Evolutionary conservation across 2,113 vertebrate species (phyloP).

Genomic region (Chunga burmeisteri): DNA sequence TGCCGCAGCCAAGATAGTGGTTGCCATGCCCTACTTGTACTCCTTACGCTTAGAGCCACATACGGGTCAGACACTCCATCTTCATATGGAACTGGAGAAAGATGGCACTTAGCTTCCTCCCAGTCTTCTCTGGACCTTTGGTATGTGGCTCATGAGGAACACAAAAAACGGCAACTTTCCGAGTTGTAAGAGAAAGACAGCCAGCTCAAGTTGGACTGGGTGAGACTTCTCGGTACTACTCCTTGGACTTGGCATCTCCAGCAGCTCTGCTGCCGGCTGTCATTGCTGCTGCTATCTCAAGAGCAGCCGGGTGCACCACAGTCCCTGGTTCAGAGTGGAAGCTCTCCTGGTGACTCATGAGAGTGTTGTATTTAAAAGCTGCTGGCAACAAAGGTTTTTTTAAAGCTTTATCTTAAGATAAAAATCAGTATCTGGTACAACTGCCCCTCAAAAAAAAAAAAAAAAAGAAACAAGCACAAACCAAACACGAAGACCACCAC

Average conservation of each 20-base stretch:
- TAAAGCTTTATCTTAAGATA: not conserved
- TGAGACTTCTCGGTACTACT: not conserved
- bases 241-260: not conserved
- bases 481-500: not conserved
- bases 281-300: not conserved
- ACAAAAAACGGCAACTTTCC: not conserved
- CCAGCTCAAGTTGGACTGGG: not conserved
- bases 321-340: not conserved
- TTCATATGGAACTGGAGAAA: not conserved
- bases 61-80: not conserved
- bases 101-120: not conserved
- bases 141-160: not conserved
- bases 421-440: rapidly evolving
- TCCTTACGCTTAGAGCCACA: not conserved
- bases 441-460: not conserved
- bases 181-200: not conserved
- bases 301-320: not conserved
- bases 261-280: not conserved
- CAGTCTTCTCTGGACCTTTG: not conserved
- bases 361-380: not conserved
- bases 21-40: too few relatives aligned
- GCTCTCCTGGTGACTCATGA: not conserved
- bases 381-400: not conserved
- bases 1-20: not conserved
- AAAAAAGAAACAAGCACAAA: not conserved